Evolutionary conservation across 1,140 invertebrate species (phyloP), one percentile per base, ranked within the genome.

Genomic region (Ceratosolen fusciceps): DNA sequence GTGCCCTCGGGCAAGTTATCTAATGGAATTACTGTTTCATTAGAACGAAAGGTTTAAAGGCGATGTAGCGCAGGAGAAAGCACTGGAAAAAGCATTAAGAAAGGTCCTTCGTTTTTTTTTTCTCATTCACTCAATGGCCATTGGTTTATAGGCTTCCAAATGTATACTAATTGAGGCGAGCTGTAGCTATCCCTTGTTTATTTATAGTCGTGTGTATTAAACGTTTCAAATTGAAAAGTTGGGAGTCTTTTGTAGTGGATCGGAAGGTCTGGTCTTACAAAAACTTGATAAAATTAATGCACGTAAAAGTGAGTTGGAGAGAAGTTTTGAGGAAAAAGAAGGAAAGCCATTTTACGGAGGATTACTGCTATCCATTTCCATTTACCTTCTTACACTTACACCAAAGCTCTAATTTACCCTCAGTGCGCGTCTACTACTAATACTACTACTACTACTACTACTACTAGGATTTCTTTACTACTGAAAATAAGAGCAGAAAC

Each of bases 351-450:
- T 67, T 49, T 65, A 58, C 4, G 21, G 49, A n/a, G 58, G 47
- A 65, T 67, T 39, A 62, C 43, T 52, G 8, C 56, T 58, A 73
- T 67, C 56, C 34, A 56, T 79, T 56, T 79, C 58, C 71, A 79
- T 68, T 79, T 74, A 58, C 39, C 58, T 79, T 67, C 58, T 79
- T 67, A 52, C 7, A 67, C n/a, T 47, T 52, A 39, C 71, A 74
- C 67, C 43, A 34, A 65, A 34, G 9, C n/a, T 79, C 65, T 52
- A 26, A 8, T 78, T 72, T 29, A 19, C 26, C 47, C 16, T 52
- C n/a, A 60, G 24, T 47, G 49, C 26, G 54, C 21, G 56, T 72
- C 39, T 75, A 37, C 65, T 39, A 68, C n/a, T n/a, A n/a, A n/a
- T 47, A 47, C 43, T 9, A 9, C 16, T 47, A 47, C 43, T 4